Evolutionary conservation across 2,797 vertebrate genomes (phyloP), one percentile per base, ranked within the genome.

Genomic region (Propithecus perrieri): DNA sequence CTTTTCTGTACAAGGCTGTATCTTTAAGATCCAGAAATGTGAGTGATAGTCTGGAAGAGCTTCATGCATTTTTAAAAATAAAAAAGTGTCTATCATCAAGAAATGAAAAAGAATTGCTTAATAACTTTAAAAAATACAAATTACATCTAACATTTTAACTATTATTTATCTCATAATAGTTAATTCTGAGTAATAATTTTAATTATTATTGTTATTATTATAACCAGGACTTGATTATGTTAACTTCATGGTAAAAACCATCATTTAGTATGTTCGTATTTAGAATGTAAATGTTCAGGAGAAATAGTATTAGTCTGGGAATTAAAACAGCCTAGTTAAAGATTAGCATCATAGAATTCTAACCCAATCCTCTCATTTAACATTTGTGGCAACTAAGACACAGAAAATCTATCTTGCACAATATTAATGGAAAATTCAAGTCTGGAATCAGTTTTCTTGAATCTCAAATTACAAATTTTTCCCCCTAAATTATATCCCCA

Each of bases 281-380:
- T 91, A 72, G 4, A 75, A 95, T 61, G 24, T 63, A 88, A 92
- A 72, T 91, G 38, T 75, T 59, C 59, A 87, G 48, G 89, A 92
- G 33, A 92, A 94, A 65, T 74, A 74, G 35, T 20, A 88, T 90
- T 93, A 85, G 5, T 65, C 57, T 91, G 91, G 63, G 85, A 97
- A 89, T 91, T 87, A 95, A 81, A 85, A 55, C 13, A 96, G 46
- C 18, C 17, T 57, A 33, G 1, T 74, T 94, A 89, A 95, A 90
- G 84, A 91, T 79, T 83, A 95, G 35, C 74, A 91, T 95, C 61
- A 24, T 61, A 69, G 81, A 96, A 96, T 92, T 88, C 78, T 92
- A 95, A 95, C 38, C 18, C 83, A 92, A 85, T 94, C 50, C 50
- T 81, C 75, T 85, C 59, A 84, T 97, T 95, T 96, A 94, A 91